Percentiles rank a stretch among this genome's conserved stretches.
phyloP scores from a whole-genome alignment of 2,797 vertebrate genomes.

The Manis javanica region DNA sequence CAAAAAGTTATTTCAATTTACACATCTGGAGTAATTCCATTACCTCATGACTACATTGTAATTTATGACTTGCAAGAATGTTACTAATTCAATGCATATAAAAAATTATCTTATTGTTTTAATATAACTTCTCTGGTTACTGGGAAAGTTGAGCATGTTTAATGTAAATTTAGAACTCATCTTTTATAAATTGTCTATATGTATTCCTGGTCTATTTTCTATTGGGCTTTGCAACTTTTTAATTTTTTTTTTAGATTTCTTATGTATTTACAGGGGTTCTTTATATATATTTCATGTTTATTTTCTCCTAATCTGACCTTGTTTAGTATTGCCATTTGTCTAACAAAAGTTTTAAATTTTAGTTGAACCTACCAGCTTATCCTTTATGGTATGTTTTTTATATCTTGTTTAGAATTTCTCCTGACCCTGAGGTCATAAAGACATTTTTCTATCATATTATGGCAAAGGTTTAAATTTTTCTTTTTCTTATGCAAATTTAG shows the following conservation, averaged over 20 bases:
- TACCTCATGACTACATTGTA: neutral
- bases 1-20: neutral
- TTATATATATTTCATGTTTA: neutral
- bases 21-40: neutral
- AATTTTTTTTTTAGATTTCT: neutral
- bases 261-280: neutral
- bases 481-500: neutral
- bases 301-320: neutral
- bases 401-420: neutral
- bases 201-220: neutral
- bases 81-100: neutral
- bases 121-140: neutral
- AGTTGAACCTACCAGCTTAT: neutral
- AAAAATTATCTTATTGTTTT: neutral
- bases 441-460: neutral
- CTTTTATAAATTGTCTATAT: neutral
- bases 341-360: neutral
- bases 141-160: neutral
- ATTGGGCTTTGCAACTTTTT: neutral
- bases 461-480: neutral
- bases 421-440: neutral
- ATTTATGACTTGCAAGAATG: neutral
- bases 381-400: neutral
- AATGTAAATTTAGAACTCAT: neutral
- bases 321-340: neutral